phyloP scores from a whole-genome alignment of 2,797 vertebrate genomes.

The Pempheris klunzingeri region DNA sequence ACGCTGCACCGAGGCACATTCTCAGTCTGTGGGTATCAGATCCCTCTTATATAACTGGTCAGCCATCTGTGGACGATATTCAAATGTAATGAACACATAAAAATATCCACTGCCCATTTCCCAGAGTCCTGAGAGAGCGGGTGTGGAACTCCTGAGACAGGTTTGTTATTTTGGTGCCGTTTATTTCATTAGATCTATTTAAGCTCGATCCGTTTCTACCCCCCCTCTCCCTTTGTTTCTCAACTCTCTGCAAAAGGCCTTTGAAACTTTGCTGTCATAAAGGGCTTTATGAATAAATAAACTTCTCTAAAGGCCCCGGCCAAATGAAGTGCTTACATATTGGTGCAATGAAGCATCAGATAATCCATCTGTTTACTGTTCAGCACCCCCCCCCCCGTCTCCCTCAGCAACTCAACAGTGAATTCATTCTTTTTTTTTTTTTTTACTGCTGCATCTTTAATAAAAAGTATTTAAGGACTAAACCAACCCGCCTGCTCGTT shows the following conservation, averaged over 20 bases:
- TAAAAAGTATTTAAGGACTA: slow-evolving; percentile 16
- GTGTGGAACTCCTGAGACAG: neutral
- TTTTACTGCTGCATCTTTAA: slow-evolving; percentile 26
- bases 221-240: neutral
- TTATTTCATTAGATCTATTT: neutral
- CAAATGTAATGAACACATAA: too few relatives aligned
- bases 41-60: neutral
- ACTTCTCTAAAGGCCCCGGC: neutral
- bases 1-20: neutral
- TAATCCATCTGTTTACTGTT: slow-evolving; percentile 47
- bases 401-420: slow-evolving; percentile 18
- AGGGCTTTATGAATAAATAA: slow-evolving; percentile 9
- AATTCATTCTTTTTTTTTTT: slow-evolving; percentile 31
- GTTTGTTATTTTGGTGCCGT: neutral
- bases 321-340: slow-evolving; percentile 31
- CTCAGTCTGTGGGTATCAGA: neutral
- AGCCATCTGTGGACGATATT: slow-evolving; percentile 18
- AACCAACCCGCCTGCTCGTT: neutral
- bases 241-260: neutral
- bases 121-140: neutral
- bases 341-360: slow-evolving; percentile 41
- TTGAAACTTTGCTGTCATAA: neutral
- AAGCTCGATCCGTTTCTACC: neutral
- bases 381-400: slow-evolving; percentile 25
- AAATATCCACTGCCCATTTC: too few relatives aligned